These are phyloP conservation scores for Fabriciana adippe DNA, from an alignment of 2,888 invertebrate genomes.

Conservation along the genomic window DNA sequence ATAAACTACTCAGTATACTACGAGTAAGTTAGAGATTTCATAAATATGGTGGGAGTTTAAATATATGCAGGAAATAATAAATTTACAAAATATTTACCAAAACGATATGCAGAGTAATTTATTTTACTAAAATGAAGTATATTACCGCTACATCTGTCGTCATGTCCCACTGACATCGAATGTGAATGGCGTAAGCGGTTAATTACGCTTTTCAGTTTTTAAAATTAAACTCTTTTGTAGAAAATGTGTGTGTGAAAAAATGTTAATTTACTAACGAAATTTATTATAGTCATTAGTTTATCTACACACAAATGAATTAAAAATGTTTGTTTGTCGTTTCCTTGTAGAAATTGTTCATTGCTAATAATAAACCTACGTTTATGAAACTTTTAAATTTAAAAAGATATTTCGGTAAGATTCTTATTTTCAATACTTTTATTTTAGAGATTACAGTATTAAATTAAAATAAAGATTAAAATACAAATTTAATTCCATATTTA, in stretches of 20 bases:
- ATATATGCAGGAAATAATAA: conserved; percentile 10
- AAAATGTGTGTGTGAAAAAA: conserved; percentile 3
- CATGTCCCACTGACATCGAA: conserved; percentile 18
- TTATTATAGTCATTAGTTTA: neutral
- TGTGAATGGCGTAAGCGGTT: conserved; percentile 11
- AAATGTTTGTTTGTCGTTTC: neutral
- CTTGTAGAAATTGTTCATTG: too few relatives aligned
- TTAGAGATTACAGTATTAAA: too few relatives aligned
- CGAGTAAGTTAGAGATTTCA: too few relatives aligned
- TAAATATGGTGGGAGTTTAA: too few relatives aligned
- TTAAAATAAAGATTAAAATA: too few relatives aligned
- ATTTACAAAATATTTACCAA: conserved; percentile 8
- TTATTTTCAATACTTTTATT: too few relatives aligned
- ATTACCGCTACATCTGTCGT: conserved; percentile 12
- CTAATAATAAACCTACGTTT: too few relatives aligned
- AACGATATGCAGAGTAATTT: neutral
- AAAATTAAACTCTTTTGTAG: conserved; percentile 12
- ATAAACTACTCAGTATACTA: too few relatives aligned
- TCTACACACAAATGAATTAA: neutral
- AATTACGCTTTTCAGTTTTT: conserved; percentile 17
- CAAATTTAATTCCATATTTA: too few relatives aligned
- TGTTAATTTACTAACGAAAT: neutral
- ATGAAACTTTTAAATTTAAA: too few relatives aligned
- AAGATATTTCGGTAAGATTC: too few relatives aligned
- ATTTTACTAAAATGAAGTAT: neutral